phyloP scores from a whole-genome alignment of 2,888 invertebrate genomes.

The Drosophila differens region DNA sequence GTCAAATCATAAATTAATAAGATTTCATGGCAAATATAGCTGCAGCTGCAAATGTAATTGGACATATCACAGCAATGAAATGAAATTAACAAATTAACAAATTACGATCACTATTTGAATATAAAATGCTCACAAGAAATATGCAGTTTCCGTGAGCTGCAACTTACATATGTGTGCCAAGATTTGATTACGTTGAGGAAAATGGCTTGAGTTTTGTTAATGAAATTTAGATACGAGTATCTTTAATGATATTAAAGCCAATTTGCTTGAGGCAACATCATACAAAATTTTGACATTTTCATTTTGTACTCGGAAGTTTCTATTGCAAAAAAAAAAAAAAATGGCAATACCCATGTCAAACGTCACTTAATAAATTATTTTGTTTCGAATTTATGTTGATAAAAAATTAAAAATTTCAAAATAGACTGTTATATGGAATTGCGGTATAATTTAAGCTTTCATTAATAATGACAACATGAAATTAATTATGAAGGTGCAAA shows the following conservation, averaged over 20 bases:
- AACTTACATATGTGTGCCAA: background rate
- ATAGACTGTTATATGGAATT: background rate
- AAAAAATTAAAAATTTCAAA: background rate
- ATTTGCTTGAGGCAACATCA: background rate
- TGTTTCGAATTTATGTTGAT: background rate
- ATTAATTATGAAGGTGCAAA: background rate
- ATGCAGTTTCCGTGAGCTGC: background rate
- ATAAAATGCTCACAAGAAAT: constrained; percentile 9
- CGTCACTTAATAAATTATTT: background rate
- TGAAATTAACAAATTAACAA: constrained; percentile 52
- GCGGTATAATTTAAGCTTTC: background rate
- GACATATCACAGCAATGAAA: constrained; percentile 47
- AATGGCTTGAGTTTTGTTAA: background rate
- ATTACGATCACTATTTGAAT: constrained; percentile 22
- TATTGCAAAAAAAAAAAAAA: background rate
- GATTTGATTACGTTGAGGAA: background rate
- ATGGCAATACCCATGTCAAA: constrained; percentile 2
- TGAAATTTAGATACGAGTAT: constrained; percentile 4
- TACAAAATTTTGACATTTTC: background rate
- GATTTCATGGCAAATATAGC: constrained; percentile 72
- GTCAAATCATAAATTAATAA: constrained; percentile 70
- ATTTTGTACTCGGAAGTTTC: background rate
- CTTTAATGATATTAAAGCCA: background rate
- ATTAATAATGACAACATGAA: background rate
- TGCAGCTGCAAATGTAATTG: constrained; percentile 52